These are phyloP conservation scores for Sylvicapra grimmia DNA, from an alignment of 2,113 vertebrate genomes.

Conservation along the genomic window DNA sequence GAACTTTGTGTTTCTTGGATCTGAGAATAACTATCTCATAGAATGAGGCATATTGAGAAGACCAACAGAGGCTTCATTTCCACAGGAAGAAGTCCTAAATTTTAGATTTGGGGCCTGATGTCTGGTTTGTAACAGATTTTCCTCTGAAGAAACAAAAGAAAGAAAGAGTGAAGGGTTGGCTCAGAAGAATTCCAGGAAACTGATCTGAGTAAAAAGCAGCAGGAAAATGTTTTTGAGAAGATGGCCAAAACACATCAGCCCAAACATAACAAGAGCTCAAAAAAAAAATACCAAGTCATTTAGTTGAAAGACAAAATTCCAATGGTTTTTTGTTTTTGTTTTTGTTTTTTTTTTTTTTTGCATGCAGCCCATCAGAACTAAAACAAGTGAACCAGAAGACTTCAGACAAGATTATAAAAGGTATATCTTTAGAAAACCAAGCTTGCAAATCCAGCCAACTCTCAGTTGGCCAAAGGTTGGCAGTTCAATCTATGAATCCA, in stretches of 20 bases:
- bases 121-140: background rate
- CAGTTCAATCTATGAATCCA: slow-evolving; percentile 19
- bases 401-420: background rate
- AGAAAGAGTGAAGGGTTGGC: background rate
- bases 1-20: background rate
- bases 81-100: background rate
- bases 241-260: background rate
- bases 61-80: background rate
- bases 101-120: background rate
- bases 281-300: background rate
- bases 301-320: slow-evolving; percentile 28
- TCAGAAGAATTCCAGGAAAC: slow-evolving; percentile 21
- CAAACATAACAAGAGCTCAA: background rate
- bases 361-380: background rate
- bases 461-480: background rate
- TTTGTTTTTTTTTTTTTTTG: background rate
- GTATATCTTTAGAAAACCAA: background rate
- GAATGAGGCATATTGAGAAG: background rate
- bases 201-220: background rate
- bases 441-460: slow-evolving; percentile 1
- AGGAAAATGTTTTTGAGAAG: slow-evolving; percentile 24
- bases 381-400: background rate
- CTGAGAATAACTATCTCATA: background rate
- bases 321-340: background rate
- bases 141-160: background rate